phyloP scores from a whole-genome alignment of 2,113 vertebrate genomes.

The Mus pahari region DNA sequence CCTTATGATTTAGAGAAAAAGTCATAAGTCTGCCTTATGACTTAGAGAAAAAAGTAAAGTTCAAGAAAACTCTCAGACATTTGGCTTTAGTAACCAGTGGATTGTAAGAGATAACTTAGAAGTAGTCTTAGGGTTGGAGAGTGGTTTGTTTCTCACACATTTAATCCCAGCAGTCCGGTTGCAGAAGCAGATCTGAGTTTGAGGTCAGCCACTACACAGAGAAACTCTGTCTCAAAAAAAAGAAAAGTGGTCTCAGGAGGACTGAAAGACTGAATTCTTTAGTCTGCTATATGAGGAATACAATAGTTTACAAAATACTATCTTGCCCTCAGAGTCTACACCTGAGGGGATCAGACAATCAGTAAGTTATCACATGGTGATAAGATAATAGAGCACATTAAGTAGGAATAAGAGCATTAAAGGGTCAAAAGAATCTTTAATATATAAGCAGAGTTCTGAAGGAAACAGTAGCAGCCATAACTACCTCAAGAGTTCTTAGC shows the following conservation, averaged over 20 bases:
- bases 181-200: background rate
- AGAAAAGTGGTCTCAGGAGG: background rate
- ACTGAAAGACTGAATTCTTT: background rate
- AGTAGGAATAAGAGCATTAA: background rate
- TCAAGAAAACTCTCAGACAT: background rate
- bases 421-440: background rate
- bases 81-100: constrained; percentile 30
- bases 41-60: constrained; percentile 6
- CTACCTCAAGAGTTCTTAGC: background rate
- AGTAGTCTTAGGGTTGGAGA: background rate
- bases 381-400: background rate
- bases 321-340: background rate
- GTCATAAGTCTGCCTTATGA: no score
- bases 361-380: background rate
- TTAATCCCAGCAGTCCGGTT: background rate
- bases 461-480: background rate
- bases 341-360: background rate
- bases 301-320: background rate
- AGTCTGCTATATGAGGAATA: background rate
- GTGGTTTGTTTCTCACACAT: background rate
- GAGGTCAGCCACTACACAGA: background rate
- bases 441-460: background rate
- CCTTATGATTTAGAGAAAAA: constrained; percentile 20
- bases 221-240: background rate
- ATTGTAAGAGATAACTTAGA: background rate